phyloP scores from a whole-genome alignment of 2,888 invertebrate species.

The Drosophila melanocephala region DNA sequence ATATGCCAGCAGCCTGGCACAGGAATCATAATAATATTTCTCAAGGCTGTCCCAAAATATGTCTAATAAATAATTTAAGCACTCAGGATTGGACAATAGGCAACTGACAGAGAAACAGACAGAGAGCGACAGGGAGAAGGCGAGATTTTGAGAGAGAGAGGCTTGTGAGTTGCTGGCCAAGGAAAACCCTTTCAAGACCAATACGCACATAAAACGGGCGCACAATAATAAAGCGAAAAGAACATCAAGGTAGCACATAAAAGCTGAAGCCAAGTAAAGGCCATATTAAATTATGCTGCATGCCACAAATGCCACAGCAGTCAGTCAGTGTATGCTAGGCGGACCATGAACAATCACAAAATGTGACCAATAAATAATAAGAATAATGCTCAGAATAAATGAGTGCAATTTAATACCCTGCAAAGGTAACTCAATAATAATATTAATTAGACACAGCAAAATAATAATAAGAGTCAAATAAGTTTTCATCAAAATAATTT shows the following conservation, averaged over 20 bases:
- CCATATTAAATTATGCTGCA: constrained; percentile 72
- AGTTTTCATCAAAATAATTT: not conserved
- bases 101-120: not conserved
- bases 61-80: constrained; percentile 77
- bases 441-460: not conserved
- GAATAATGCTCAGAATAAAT: constrained; percentile 37
- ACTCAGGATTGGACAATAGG: constrained; percentile 54
- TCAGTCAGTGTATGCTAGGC: constrained; percentile 1
- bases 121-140: not conserved
- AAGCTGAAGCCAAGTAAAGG: constrained; percentile 28
- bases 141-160: not conserved
- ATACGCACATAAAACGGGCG: constrained; percentile 73
- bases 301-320: constrained; percentile 66
- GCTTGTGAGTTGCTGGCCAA: not conserved
- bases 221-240: constrained; percentile 54
- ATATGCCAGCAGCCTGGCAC: constrained; percentile 57
- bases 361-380: constrained; percentile 75
- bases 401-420: constrained; percentile 48
- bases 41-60: constrained; percentile 73
- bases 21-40: constrained; percentile 65
- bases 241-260: constrained; percentile 53
- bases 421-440: not conserved
- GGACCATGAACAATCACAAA: constrained; percentile 60
- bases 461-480: not conserved
- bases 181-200: constrained; percentile 65